These are phyloP conservation scores for Cephus pulcher DNA, from an alignment of 2,888 invertebrate genomes.

Conservation along the genomic window DNA sequence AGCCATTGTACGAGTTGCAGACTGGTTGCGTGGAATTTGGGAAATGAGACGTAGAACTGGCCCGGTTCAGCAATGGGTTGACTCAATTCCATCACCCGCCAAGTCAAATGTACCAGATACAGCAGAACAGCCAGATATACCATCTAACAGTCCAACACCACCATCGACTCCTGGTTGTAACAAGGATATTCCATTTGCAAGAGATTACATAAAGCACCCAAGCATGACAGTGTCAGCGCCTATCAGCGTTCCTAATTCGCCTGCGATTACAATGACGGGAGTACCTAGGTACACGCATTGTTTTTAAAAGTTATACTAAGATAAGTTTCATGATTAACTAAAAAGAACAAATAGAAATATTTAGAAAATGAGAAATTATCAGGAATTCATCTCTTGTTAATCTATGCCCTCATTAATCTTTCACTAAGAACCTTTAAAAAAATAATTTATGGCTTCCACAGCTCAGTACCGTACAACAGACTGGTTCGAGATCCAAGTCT, in stretches of 20 bases:
- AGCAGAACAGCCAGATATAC: constrained; percentile 22
- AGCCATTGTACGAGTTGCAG: constrained; percentile 55
- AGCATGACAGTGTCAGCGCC: constrained; percentile 58
- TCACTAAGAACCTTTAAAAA: too few species aligned
- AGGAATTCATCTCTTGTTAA: background rate
- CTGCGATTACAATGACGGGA: constrained; percentile 45
- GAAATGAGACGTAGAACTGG: constrained; percentile 75
- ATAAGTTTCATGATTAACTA: background rate
- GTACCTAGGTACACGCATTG: constrained; percentile 43
- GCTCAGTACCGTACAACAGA: constrained; percentile 44
- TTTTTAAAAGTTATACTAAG: constrained; percentile 3
- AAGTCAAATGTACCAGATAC: constrained; percentile 32
- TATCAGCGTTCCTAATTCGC: constrained; percentile 53
- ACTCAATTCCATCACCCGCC: constrained; percentile 71
- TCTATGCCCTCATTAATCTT: too few species aligned
- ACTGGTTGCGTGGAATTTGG: constrained; percentile 61
- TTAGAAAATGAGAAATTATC: background rate
- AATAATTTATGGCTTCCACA: constrained; percentile 16
- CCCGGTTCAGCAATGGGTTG: constrained; percentile 81
- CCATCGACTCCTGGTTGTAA: constrained; percentile 25
- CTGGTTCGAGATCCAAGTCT: constrained; percentile 61
- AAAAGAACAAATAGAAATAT: background rate
- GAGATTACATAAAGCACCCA: constrained; percentile 38
- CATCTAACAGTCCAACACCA: constrained; percentile 25
- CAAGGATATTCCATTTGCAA: constrained; percentile 3